Percentiles rank a stretch among this genome's conserved stretches.
Conservation (phyloP, 1,140 invertebrate genomes). For the Drosophila repleta region DNA sequence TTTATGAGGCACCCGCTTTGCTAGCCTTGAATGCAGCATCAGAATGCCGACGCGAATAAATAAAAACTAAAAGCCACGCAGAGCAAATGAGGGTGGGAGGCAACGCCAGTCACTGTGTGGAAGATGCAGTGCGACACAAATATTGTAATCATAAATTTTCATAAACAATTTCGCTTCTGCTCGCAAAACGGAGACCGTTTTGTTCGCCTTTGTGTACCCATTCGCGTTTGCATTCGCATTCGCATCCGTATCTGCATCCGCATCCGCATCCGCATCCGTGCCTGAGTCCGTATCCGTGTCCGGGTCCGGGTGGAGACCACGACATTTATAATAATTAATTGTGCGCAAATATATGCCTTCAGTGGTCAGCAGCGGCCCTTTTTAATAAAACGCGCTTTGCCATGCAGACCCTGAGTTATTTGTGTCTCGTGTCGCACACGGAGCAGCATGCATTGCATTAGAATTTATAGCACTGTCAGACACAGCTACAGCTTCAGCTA, state of each 20-base stretch:
- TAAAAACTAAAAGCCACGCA: slow-evolving; percentile 64
- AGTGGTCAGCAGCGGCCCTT: slow-evolving; percentile 64
- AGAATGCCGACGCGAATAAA: slow-evolving; percentile 54
- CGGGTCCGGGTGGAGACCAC: slow-evolving; percentile 49
- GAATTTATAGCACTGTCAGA: slow-evolving; percentile 55
- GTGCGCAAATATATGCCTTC: slow-evolving; percentile 80
- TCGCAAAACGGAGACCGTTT: slow-evolving; percentile 56
- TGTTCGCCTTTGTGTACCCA: slow-evolving; percentile 37
- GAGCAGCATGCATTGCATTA: slow-evolving; percentile 52
- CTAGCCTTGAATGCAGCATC: slow-evolving; percentile 30
- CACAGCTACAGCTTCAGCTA: neutral
- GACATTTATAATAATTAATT: slow-evolving; percentile 83
- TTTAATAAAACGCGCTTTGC: slow-evolving; percentile 62
- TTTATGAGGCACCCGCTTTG: slow-evolving; percentile 2
- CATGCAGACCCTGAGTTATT: slow-evolving; percentile 72
- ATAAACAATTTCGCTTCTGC: slow-evolving; percentile 75
- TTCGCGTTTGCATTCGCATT: slow-evolving; percentile 19
- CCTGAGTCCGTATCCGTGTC: slow-evolving; percentile 23
- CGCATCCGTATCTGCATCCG: slow-evolving; percentile 19
- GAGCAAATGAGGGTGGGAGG: slow-evolving; percentile 24
- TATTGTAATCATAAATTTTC: slow-evolving; percentile 83
- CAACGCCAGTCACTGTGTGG: neutral
- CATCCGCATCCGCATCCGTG: slow-evolving; percentile 15
- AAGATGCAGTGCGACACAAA: slow-evolving; percentile 76
- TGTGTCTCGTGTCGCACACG: slow-evolving; percentile 58